These are phyloP conservation scores for Apodemia hepburni DNA, from an alignment of 2,888 invertebrate genomes.

Conservation along the genomic window DNA sequence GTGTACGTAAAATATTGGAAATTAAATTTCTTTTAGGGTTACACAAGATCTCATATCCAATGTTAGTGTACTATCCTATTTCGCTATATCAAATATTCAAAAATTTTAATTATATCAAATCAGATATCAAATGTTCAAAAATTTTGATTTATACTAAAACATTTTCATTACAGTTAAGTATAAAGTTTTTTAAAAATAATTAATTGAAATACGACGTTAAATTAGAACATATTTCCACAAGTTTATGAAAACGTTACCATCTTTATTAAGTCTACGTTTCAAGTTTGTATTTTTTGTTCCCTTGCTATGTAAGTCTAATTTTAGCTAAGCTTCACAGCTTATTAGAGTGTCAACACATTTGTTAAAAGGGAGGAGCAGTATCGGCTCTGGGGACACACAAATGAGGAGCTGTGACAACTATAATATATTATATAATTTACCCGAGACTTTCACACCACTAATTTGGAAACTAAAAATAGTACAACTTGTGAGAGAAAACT, in stretches of 20 bases:
- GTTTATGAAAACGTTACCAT: neutral
- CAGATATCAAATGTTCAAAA: too few species aligned
- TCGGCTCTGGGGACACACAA: conserved; percentile 20
- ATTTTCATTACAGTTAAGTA: too few species aligned
- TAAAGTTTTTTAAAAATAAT: too few species aligned
- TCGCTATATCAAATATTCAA: too few species aligned
- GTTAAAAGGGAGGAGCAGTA: conserved; percentile 47
- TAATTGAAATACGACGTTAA: too few species aligned
- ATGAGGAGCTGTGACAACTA: conserved; percentile 10
- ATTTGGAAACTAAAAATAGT: conserved; percentile 11
- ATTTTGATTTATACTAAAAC: too few species aligned
- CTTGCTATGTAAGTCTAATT: conserved; percentile 41
- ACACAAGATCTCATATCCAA: too few species aligned
- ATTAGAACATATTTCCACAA: neutral
- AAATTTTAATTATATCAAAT: too few species aligned
- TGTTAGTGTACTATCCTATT: too few species aligned
- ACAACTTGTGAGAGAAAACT: neutral
- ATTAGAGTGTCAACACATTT: conserved; percentile 67
- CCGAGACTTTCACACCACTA: neutral
- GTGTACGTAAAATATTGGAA: too few species aligned
- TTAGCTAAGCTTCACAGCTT: conserved; percentile 48
- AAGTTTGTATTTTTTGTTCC: neutral
- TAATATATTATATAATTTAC: conserved; percentile 11
- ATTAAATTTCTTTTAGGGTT: too few species aligned
- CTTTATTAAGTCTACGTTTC: neutral